Evolutionary conservation across 2,113 vertebrate genomes (phyloP).

Genomic region (Pachyramphus minor): DNA sequence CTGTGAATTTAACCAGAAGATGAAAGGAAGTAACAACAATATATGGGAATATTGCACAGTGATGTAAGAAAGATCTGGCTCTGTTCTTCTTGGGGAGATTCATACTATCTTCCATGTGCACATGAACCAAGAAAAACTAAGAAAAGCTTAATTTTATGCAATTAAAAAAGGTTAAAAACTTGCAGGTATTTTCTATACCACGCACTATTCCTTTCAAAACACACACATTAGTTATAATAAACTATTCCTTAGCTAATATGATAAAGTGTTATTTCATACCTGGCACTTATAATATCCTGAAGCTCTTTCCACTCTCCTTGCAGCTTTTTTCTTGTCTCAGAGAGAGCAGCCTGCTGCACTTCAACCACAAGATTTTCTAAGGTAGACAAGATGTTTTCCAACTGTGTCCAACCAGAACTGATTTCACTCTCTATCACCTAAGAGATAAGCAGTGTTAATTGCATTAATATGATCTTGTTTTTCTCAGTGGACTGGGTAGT

Average conservation of each 20-base stretch:
- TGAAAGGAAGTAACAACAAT: background rate
- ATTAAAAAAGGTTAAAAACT: background rate
- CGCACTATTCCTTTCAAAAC: background rate
- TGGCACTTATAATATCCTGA: constrained; percentile 73
- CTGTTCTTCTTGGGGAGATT: background rate
- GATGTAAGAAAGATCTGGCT: background rate
- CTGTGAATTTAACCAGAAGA: background rate
- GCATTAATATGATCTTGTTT: background rate
- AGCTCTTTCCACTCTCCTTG: constrained; percentile 75
- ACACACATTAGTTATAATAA: background rate
- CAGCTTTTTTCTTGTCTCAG: constrained; percentile 68
- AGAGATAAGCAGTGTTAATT: background rate
- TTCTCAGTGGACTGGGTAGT: background rate
- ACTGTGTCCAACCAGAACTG: constrained; percentile 75
- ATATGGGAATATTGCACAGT: background rate
- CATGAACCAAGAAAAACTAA: background rate
- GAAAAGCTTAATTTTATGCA: background rate
- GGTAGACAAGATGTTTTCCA: constrained; percentile 68
- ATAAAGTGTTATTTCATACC: constrained; percentile 60
- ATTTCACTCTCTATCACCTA: constrained; percentile 81
- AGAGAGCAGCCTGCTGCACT: constrained; percentile 50
- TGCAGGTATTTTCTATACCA: background rate
- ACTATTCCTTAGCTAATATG: background rate
- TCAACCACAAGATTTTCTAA: constrained; percentile 58
- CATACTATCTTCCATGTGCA: background rate